phyloP scores from a whole-genome alignment of 2,888 invertebrate species.

The Ceraclea dissimilis region DNA sequence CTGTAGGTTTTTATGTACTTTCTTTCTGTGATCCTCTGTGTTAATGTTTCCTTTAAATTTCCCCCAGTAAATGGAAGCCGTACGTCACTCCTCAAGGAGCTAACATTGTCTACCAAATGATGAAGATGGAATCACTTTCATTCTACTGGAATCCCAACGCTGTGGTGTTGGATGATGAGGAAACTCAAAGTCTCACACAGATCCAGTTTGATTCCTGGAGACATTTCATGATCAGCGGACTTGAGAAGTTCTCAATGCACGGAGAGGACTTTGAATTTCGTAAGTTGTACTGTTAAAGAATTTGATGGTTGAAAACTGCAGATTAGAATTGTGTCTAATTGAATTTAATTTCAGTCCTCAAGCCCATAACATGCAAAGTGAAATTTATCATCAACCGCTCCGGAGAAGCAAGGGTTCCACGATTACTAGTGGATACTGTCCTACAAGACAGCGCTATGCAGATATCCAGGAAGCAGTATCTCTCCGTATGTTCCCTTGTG shows the following conservation, averaged over 20 bases:
- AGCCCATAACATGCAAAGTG: constrained; percentile 70
- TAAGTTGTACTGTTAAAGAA: constrained; percentile 39
- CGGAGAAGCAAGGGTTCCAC: constrained; percentile 53
- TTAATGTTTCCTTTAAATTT: no score
- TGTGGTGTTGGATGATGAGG: constrained; percentile 46
- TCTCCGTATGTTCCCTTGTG: constrained; percentile 50
- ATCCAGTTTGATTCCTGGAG: constrained; percentile 65
- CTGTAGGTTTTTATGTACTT: neutral
- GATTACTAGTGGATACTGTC: constrained; percentile 57
- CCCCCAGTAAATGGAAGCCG: constrained; percentile 70
- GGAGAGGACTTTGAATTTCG: constrained; percentile 73
- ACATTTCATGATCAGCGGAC: constrained; percentile 64
- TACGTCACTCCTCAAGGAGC: constrained; percentile 54
- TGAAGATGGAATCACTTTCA: constrained; percentile 68
- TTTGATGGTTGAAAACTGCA: neutral
- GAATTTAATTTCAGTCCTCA: constrained; percentile 54
- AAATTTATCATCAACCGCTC: constrained; percentile 68
- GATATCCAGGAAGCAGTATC: constrained; percentile 63
- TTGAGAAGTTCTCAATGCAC: constrained; percentile 70
- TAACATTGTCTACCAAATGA: constrained; percentile 60
- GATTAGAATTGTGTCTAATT: neutral
- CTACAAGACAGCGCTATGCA: constrained; percentile 69
- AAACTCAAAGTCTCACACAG: constrained; percentile 45
- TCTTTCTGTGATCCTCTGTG: no score
- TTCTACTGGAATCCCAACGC: constrained; percentile 66